Conservation (phyloP, 2,113 vertebrate genomes). For the Sporophila hypoxantha region DNA sequence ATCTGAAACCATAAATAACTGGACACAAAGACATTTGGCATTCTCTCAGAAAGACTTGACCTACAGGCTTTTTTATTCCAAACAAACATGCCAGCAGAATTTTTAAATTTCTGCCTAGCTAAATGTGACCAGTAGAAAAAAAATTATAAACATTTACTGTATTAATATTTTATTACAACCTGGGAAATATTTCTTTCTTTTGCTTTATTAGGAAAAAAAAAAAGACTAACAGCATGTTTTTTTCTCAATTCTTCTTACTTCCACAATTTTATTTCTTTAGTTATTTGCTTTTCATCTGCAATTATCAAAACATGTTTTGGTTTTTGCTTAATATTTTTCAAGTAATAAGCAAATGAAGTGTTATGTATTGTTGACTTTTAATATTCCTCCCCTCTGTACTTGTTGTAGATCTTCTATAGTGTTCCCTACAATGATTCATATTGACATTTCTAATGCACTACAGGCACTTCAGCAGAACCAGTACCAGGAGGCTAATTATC, state of each 20-base stretch:
- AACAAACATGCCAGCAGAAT: constrained; percentile 67
- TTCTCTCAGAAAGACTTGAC: constrained; percentile 82
- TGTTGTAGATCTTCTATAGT: constrained; percentile 2
- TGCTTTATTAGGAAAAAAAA: neutral
- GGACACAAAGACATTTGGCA: constrained; percentile 97
- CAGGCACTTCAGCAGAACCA: constrained; percentile 13
- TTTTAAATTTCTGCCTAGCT: constrained; percentile 63
- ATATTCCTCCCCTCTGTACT: neutral
- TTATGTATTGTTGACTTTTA: constrained; percentile 3
- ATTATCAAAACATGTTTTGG: constrained; percentile 16
- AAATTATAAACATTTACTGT: constrained; percentile 19
- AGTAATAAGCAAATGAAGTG: neutral
- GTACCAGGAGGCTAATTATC: constrained; percentile 42
- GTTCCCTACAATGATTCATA: constrained; percentile 20
- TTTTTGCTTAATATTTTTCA: constrained; percentile 18
- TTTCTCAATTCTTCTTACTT: neutral
- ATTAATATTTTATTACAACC: constrained; percentile 59
- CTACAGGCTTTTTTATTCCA: constrained; percentile 70
- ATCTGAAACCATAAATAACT: constrained; percentile 94
- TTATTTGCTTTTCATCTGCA: constrained; percentile 5
- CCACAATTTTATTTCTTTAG: neutral
- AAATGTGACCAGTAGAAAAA: constrained; percentile 59
- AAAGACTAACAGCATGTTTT: neutral
- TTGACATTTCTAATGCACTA: constrained; percentile 17
- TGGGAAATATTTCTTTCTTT: neutral